phyloP scores from a whole-genome alignment of 1,140 invertebrate genomes.

The Aphelinus certus region DNA sequence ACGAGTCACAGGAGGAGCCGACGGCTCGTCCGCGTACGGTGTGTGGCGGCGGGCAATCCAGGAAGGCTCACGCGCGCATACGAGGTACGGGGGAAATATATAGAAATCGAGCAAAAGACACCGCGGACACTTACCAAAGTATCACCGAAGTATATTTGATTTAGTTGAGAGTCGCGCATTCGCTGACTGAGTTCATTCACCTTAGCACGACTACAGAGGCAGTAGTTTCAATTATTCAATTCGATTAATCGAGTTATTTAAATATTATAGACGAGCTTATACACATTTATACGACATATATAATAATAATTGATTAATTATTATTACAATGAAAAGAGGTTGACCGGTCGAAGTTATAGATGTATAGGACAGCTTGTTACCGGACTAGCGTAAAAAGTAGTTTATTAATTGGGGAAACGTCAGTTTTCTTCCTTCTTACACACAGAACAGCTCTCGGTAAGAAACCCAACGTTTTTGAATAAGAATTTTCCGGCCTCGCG shows the following conservation, averaged over 20 bases:
- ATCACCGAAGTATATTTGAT: constrained; percentile 54
- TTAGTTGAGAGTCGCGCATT: constrained; percentile 43
- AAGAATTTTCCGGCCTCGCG: constrained; percentile 31
- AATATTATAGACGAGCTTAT: constrained; percentile 16
- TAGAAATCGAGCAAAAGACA: not conserved
- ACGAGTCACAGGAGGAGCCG: too few species aligned
- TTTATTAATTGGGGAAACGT: not conserved
- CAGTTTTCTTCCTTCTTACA: not conserved
- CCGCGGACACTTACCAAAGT: constrained; percentile 15
- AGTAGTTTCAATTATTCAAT: not conserved
- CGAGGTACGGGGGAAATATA: constrained; percentile 14
- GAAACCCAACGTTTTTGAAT: not conserved
- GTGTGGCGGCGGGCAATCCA: too few species aligned
- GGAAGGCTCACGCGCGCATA: too few species aligned
- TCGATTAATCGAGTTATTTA: constrained; percentile 13
- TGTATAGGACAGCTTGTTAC: constrained; percentile 49
- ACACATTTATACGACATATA: not conserved
- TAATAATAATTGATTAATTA: not conserved
- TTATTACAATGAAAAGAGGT: constrained; percentile 18
- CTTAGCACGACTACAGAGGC: not conserved
- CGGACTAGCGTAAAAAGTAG: constrained; percentile 47
- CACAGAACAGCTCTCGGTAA: too few species aligned
- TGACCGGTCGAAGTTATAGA: constrained; percentile 31
- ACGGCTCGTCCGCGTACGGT: too few species aligned
- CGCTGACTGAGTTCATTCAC: constrained; percentile 19